A percentile compares a stretch with the other conserved stretches of the same genome.
Conservation (phyloP, 2,888 invertebrate genomes). For the Rhogogaster chlorosoma region DNA sequence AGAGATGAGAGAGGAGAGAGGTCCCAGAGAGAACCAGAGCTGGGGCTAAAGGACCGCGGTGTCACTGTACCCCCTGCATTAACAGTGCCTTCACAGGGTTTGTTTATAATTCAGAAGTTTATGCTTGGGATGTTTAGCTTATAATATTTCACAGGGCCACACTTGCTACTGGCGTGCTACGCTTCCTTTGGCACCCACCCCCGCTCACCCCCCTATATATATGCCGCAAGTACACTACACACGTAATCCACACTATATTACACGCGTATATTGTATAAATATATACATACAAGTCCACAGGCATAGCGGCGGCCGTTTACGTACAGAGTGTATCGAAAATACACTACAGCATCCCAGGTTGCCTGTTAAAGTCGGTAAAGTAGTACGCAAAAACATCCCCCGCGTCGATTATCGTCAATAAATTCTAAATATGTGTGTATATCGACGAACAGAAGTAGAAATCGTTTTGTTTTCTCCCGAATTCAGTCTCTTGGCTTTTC, state of each 20-base stretch:
- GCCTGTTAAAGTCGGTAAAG: neutral
- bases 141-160: constrained; percentile 51
- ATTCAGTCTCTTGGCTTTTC: neutral
- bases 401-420: neutral
- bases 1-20: neutral
- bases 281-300: neutral
- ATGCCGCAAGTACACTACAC: constrained; percentile 1
- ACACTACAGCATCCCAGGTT: neutral
- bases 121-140: constrained; percentile 53
- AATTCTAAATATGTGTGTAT: neutral
- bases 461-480: neutral
- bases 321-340: neutral
- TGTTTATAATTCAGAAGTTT: constrained; percentile 52
- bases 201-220: neutral
- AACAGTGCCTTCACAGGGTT: constrained; percentile 48
- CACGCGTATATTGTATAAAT: constrained; percentile 1
- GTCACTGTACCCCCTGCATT: constrained; percentile 50
- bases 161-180: constrained; percentile 39
- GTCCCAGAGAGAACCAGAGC: constrained; percentile 13
- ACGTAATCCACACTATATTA: constrained; percentile 10
- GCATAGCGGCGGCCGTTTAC: neutral
- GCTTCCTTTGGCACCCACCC: constrained; percentile 44
- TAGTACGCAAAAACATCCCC: neutral
- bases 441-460: neutral
- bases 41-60: constrained; percentile 36